Percentiles rank a stretch among this genome's conserved stretches.
phyloP scores from a whole-genome alignment of 2,888 invertebrate genomes.

The Tanytarsus gracilentus region DNA sequence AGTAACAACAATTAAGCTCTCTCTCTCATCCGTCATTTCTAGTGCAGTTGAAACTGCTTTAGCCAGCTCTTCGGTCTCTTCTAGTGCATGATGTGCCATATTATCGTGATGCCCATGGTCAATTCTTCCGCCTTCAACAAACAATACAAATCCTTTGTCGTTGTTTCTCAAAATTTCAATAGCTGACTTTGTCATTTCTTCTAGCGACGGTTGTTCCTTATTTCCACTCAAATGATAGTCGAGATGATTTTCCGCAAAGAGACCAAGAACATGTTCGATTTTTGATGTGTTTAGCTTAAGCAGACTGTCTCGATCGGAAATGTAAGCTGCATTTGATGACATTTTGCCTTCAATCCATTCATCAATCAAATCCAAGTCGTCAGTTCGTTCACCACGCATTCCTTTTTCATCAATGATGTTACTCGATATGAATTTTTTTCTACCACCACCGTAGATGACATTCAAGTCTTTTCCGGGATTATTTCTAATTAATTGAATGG shows the following conservation, averaged over 20 bases:
- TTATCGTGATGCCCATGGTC: slow-evolving; percentile 70
- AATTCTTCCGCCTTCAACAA: slow-evolving; percentile 60
- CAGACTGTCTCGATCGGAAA: slow-evolving; percentile 42
- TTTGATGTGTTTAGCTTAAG: slow-evolving; percentile 31
- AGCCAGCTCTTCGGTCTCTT: slow-evolving; percentile 67
- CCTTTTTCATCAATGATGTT: slow-evolving; percentile 44
- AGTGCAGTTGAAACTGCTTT: slow-evolving; percentile 53
- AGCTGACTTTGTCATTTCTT: slow-evolving; percentile 64
- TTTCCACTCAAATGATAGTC: slow-evolving; percentile 49
- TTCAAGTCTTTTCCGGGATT: slow-evolving; percentile 54
- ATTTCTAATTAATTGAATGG: slow-evolving; percentile 52
- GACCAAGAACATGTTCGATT: slow-evolving; percentile 50
- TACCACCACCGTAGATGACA: slow-evolving; percentile 63
- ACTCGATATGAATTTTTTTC: slow-evolving; percentile 51
- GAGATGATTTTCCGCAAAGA: slow-evolving; percentile 54
- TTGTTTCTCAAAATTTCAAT: slow-evolving; percentile 54
- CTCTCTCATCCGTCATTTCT: slow-evolving; percentile 48
- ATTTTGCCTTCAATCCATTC: slow-evolving; percentile 49
- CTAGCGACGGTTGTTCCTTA: slow-evolving; percentile 52
- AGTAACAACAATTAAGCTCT: slow-evolving; percentile 65
- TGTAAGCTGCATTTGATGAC: slow-evolving; percentile 42
- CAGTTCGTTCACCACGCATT: slow-evolving; percentile 49
- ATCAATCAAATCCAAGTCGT: slow-evolving; percentile 56
- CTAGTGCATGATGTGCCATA: slow-evolving; percentile 56
- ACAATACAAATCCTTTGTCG: slow-evolving; percentile 52